These are phyloP conservation scores for Punctoribates punctum DNA, from an alignment of 2,888 invertebrate species.

Conservation along the genomic window DNA sequence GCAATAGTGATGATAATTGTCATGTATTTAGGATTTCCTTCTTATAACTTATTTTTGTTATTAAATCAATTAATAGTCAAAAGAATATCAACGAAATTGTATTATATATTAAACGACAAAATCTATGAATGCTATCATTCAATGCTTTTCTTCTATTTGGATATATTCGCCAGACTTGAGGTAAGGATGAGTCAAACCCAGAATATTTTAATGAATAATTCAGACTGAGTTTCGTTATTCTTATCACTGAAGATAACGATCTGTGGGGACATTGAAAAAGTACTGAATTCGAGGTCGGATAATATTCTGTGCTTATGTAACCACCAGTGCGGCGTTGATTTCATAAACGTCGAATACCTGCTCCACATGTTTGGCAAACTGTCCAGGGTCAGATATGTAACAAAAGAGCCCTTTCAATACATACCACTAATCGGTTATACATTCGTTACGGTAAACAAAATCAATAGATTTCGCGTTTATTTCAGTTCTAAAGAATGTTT, in stretches of 20 bases:
- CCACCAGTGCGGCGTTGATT: constrained; percentile 27
- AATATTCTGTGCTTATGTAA: constrained; percentile 8
- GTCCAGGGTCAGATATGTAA: background rate
- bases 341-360: background rate
- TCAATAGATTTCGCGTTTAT: background rate
- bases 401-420: constrained; percentile 20
- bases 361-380: background rate
- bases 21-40: background rate
- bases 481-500: background rate
- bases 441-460: constrained; percentile 12
- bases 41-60: background rate
- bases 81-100: background rate
- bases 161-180: background rate
- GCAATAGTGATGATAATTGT: background rate
- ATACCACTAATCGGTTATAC: background rate
- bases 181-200: background rate
- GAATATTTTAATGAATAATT: background rate
- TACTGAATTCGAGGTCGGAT: background rate
- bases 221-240: too few relatives aligned
- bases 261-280: background rate
- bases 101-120: background rate
- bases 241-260: background rate
- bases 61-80: background rate
- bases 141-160: background rate
- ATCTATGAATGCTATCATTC: background rate